Evolutionary conservation across 2,113 vertebrate genomes (phyloP).

Genomic region (Nanorana parkeri): DNA sequence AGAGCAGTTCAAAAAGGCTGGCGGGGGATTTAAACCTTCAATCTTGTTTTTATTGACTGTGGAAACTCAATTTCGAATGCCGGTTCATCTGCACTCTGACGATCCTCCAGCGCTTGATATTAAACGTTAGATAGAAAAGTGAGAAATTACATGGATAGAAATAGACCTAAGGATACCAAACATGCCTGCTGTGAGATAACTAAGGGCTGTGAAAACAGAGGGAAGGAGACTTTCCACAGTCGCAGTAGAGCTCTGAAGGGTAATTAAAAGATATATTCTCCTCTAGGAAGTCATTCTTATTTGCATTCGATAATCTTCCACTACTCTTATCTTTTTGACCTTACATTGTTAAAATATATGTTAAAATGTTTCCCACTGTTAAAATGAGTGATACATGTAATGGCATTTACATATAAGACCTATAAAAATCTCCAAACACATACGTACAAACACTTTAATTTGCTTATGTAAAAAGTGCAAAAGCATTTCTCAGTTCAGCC

Average conservation of each 20-base stretch:
- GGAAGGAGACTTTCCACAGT: background rate
- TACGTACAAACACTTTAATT: too few species aligned
- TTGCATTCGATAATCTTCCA: too few species aligned
- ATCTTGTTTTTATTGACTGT: slow-evolving; percentile 89
- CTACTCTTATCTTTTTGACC: too few species aligned
- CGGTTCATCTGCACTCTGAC: slow-evolving; percentile 77
- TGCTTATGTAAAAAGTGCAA: too few species aligned
- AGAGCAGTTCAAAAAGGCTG: slow-evolving; percentile 84
- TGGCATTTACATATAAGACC: too few species aligned
- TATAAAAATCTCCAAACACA: too few species aligned
- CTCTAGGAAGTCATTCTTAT: too few species aligned
- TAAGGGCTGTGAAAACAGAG: background rate
- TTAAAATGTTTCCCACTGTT: too few species aligned
- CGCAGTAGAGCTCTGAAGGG: background rate
- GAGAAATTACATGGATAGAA: slow-evolving; percentile 57
- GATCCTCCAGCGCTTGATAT: slow-evolving; percentile 71
- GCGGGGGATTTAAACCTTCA: slow-evolving; percentile 86
- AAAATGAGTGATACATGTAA: too few species aligned
- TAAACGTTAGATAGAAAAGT: slow-evolving; percentile 69
- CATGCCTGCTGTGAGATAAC: slow-evolving; percentile 31
- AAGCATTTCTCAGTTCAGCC: too few species aligned
- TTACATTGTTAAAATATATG: too few species aligned
- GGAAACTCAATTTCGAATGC: slow-evolving; percentile 85
- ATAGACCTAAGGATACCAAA: slow-evolving; percentile 12
- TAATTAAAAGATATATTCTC: too few species aligned